Evolutionary conservation across 2,888 invertebrate genomes (phyloP).

Genomic region (Atethmia centrago): DNA sequence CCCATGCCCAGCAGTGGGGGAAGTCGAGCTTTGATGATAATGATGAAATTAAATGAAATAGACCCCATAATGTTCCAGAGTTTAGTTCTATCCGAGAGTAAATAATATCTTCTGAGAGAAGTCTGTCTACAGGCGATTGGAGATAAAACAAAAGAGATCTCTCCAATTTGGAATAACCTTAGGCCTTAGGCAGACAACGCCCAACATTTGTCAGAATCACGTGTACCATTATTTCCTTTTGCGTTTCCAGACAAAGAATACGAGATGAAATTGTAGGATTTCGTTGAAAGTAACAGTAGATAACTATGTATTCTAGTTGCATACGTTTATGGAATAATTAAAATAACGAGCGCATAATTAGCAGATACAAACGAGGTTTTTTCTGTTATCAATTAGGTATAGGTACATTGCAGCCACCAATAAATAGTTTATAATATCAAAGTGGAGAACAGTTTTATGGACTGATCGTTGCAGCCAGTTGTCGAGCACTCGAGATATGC

Average conservation of each 20-base stretch:
- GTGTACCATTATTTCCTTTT: slow-evolving; percentile 16
- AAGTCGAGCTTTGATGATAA: no score
- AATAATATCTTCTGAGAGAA: not conserved
- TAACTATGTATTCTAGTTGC: slow-evolving; percentile 3
- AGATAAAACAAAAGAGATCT: slow-evolving; percentile 6
- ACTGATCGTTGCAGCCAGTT: slow-evolving; percentile 28
- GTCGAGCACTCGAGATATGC: slow-evolving; percentile 47
- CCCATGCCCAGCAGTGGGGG: no score
- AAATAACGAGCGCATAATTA: slow-evolving; percentile 26
- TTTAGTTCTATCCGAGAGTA: not conserved
- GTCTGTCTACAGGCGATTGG: not conserved
- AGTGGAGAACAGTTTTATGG: slow-evolving; percentile 26
- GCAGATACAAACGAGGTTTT: slow-evolving; percentile 45
- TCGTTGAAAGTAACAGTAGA: slow-evolving; percentile 21
- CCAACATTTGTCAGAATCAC: slow-evolving; percentile 28
- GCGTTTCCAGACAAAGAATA: not conserved
- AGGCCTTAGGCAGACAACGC: slow-evolving; percentile 13
- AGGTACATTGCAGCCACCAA: slow-evolving; percentile 29
- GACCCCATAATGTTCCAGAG: not conserved
- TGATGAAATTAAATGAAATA: not conserved
- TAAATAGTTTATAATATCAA: slow-evolving; percentile 43
- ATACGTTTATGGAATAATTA: slow-evolving; percentile 28
- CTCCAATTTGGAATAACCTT: slow-evolving; percentile 22
- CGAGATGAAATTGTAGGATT: slow-evolving; percentile 22
- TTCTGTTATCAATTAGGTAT: slow-evolving; percentile 44